Base-by-base conservation (phyloP, 1,140 invertebrate species). In the Colletes latitarsis region DNA sequence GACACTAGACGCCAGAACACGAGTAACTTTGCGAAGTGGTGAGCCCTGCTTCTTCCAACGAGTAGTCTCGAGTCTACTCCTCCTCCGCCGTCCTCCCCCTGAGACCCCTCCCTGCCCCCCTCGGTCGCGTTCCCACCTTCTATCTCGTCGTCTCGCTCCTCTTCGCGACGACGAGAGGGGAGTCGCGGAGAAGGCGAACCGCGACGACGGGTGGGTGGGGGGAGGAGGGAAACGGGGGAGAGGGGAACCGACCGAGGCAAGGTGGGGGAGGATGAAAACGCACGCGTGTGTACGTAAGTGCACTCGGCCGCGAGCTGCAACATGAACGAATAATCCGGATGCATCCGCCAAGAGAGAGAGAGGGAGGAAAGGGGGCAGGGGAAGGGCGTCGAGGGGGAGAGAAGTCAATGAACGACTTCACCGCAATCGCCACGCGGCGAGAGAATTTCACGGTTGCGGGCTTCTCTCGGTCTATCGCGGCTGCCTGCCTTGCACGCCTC, bases 311-410 rank as follows among this genome's bases (percentile, higher is more conserved):
- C 73, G 52, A 70, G 72, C 75, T 82, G 69, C 84, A 70, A 83
- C 77, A 71, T 83, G 83, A 78, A 74, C 82, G 85, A 86, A 83
- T 86, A 81, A 87, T 86, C 81, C 84, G 83, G 82, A 85, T 85
- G 84, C 84, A 85, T 64, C 77, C 72, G 41, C 41, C 53, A 6
- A 62, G 53, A 10, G 21, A 30, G 30, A 15, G 19, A 64, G 64
- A 39, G 30, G 77, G 46, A 55, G 55, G 55, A 60, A n/a, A 52
- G 55, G 12, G 21, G 67, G 46, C 53, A 19, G 58, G 55, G 72
- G 52, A 21, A 21, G 46, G 53, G 21, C 19, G 6, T 46, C 43
- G 46, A 43, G 49, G 49, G 63, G 77, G 21, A 55, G 64, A 53
- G 77, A 79, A 86, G 85, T 86, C 85, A 83, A 86, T 85, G 80